Percentiles rank a stretch among this genome's conserved stretches.
These are phyloP conservation scores for Idris sp. DNA, from an alignment of 1,140 invertebrate species.

Conservation along the genomic window DNA sequence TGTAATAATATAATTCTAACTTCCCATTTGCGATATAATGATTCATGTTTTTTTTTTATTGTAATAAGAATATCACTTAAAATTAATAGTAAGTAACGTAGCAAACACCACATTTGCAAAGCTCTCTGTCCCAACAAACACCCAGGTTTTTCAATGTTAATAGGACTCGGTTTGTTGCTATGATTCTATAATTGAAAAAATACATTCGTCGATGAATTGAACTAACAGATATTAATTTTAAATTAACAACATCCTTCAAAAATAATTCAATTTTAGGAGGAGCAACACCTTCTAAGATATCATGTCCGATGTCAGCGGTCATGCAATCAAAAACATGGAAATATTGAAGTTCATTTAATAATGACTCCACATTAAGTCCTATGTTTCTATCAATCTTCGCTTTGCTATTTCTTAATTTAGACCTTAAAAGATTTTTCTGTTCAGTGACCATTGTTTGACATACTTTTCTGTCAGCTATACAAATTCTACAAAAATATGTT, in stretches of 20 bases:
- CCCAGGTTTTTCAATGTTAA: slow-evolving; percentile 10
- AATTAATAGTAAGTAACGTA: slow-evolving; percentile 29
- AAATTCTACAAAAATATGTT: slow-evolving; percentile 48
- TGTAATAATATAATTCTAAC: slow-evolving; percentile 5
- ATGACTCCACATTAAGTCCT: background rate
- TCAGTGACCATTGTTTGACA: slow-evolving; percentile 15
- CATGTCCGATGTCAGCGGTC: slow-evolving; percentile 30
- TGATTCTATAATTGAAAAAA: slow-evolving; percentile 27
- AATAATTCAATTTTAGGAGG: slow-evolving; percentile 25
- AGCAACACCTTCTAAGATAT: slow-evolving; percentile 22
- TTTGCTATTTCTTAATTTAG: slow-evolving; percentile 2
- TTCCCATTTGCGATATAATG: background rate
- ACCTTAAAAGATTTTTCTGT: slow-evolving; percentile 1
- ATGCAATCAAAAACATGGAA: slow-evolving; percentile 22
- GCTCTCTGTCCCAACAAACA: slow-evolving; percentile 34
- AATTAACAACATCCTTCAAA: background rate
- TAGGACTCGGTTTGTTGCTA: slow-evolving; percentile 24
- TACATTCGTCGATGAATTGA: slow-evolving; percentile 15
- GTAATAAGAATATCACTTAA: slow-evolving; percentile 21
- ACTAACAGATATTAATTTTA: slow-evolving; percentile 11
- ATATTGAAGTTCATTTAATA: slow-evolving; percentile 16
- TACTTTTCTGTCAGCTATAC: slow-evolving; percentile 26
- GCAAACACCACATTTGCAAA: slow-evolving; percentile 20
- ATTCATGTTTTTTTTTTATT: background rate
- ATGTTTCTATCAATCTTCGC: slow-evolving; percentile 17